Conservation (phyloP, 2,888 invertebrate genomes). For the Ophraella communa region DNA sequence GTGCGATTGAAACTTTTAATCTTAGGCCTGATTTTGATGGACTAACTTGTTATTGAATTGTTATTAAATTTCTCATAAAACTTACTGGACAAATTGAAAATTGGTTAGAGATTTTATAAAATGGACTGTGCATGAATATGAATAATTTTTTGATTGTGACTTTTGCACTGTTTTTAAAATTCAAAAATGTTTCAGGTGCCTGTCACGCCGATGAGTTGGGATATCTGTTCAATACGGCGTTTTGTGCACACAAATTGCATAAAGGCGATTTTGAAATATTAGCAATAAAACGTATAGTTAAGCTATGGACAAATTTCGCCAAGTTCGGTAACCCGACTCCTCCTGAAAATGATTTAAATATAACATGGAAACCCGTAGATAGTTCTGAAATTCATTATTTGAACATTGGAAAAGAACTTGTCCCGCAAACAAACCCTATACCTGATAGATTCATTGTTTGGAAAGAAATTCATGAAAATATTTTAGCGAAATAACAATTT, state of each 20-base stretch:
- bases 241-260: conserved; percentile 17
- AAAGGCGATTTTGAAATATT: conserved; percentile 35
- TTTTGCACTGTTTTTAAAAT: no score
- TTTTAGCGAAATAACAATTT: not conserved
- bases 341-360: conserved; percentile 18
- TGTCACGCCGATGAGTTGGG: conserved; percentile 45
- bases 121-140: no score
- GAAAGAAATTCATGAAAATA: conserved; percentile 29
- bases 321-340: conserved; percentile 44
- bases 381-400: conserved; percentile 43
- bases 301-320: conserved; percentile 50
- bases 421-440: conserved; percentile 42
- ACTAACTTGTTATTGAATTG: no score
- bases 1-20: no score
- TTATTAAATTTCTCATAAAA: no score
- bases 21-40: no score
- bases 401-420: conserved; percentile 47
- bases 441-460: conserved; percentile 47
- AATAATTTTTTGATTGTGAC: no score
- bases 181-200: conserved; percentile 38
- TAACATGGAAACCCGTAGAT: conserved; percentile 43
- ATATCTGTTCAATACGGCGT: conserved; percentile 39
- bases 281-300: conserved; percentile 39
- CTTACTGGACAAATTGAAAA: no score
- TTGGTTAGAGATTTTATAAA: no score